Base-by-base conservation (phyloP, 2,888 invertebrate species). In the Drosophila koepferae region DNA sequence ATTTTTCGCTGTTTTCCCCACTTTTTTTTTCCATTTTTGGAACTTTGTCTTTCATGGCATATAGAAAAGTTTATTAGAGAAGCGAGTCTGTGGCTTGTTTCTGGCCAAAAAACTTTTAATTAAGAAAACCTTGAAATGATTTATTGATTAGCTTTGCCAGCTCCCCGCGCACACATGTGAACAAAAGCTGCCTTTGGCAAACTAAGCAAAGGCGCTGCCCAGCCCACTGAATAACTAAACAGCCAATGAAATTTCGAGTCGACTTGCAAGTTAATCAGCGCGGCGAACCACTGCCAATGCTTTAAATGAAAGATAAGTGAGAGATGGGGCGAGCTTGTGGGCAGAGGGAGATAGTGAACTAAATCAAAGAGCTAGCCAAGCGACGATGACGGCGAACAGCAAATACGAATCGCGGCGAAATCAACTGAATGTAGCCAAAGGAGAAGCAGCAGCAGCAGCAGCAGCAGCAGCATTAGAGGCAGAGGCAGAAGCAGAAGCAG, bases 91-190 rank as follows among this genome's bases (percentile, higher is more conserved):
- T 88, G 85, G 81, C 74, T 72, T 76, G 81, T 80, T 81, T 81
- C 77, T 80, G 77, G 82, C 74, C 82, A 71, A 82, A 83, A 91
- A 91, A 91, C 71, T 91, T 91, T 91, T 91, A 91, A 91, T 91
- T 91, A 91, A 91, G 91, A 91, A 91, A 91, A 90, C 91, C 91
- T 91, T 91, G 90, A 91, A 91, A 91, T 91, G 91, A 91, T 91
- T 91, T 91, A 91, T 91, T 87, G 91, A 91, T 91, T 91, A 89
- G 78, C 73, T 70, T 8, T 10, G 10, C 10, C 51, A 51, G 20
- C 36, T 12, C 34, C 4, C 28, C 6, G n/a, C 7, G 10, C 28
- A n/a, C 23, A 40, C 23, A 56, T 6, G 0, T 34, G 41, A 44
- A 10, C 44, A 20, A 9, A 12, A 14, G 18, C 46, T 20, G 41